Base-by-base conservation (phyloP, 2,888 invertebrate genomes). In the Drosophila incognita region DNA sequence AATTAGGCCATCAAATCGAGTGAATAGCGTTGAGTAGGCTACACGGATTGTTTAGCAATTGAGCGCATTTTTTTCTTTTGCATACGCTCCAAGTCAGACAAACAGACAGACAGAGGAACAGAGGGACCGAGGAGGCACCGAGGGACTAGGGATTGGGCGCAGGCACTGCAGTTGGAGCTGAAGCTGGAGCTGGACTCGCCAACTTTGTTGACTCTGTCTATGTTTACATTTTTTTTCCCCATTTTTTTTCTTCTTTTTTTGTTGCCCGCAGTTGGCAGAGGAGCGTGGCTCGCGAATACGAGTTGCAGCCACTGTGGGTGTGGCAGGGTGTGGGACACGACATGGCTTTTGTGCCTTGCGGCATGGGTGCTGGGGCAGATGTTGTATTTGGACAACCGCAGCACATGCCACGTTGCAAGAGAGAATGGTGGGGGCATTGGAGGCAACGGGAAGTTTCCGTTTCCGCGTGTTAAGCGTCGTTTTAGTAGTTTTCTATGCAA, bases 201-300 rank as follows among this genome's bases (percentile, higher is more conserved):
- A 73, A 84, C 76, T 85, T 76, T 85, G 88, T 87, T 85, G 84
- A 89, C 82, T 87, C 72, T 87, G 89, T 84, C 87, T 79, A 78
- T 89, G 89, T 76, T 89, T 78, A 72, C 71, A 72, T 70, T 84
- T 60, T 76, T 10, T 40, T 40, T 2, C 10, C 11, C 18, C 18
- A 5, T 10, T n/a, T 24, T 46, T 57, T 35, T 58, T 35, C 7
- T n/a, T 35, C 46, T 15, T 58, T 74, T 73, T 71, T 71, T 64
- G 58, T 56, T 66, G 49, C 52, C 56, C 53, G 58, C 57, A 73
- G 46, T 73, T 27, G 27, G 38, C 48, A 61, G 46, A 33, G 10
- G 40, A 24, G 61, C 15, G 70, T 54, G 59, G 24, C 52, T 40
- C 21, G n/a, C 24, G 54, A 35, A 27, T 48, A 35, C 35, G 35